Conservation (phyloP, 2,113 vertebrate genomes). For the Thalassoma bifasciatum region DNA sequence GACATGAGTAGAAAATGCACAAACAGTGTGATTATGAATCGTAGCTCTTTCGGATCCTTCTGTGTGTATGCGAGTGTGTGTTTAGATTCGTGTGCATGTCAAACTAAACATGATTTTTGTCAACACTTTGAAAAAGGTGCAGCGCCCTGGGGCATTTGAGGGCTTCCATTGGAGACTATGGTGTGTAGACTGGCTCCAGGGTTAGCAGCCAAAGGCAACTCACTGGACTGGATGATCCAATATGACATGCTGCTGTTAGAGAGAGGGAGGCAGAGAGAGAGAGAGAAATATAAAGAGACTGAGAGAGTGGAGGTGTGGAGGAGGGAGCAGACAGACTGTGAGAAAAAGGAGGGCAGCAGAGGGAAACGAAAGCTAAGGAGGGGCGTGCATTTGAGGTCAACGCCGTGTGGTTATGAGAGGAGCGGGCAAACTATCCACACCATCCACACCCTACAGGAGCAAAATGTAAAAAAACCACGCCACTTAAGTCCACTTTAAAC, state of each 20-base stretch:
- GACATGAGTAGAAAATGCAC: neutral
- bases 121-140: neutral
- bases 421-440: neutral
- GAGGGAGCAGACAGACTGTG: neutral
- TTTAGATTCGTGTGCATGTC: neutral
- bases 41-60: neutral
- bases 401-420: neutral
- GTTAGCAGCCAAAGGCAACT: constrained; percentile 27
- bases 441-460: neutral
- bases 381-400: neutral
- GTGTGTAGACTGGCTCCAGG: constrained; percentile 6
- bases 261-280: neutral
- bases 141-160: constrained; percentile 13
- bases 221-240: constrained; percentile 47
- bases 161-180: constrained; percentile 10
- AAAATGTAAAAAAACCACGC: neutral
- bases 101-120: neutral
- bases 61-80: constrained; percentile 7
- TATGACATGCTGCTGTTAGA: constrained; percentile 24
- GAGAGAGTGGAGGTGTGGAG: neutral
- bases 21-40: neutral
- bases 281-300: neutral
- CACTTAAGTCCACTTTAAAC: neutral
- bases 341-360: neutral
- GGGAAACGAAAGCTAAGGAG: neutral